Conservation (phyloP, 2,888 invertebrate species). For the Drosophila subquinaria region DNA sequence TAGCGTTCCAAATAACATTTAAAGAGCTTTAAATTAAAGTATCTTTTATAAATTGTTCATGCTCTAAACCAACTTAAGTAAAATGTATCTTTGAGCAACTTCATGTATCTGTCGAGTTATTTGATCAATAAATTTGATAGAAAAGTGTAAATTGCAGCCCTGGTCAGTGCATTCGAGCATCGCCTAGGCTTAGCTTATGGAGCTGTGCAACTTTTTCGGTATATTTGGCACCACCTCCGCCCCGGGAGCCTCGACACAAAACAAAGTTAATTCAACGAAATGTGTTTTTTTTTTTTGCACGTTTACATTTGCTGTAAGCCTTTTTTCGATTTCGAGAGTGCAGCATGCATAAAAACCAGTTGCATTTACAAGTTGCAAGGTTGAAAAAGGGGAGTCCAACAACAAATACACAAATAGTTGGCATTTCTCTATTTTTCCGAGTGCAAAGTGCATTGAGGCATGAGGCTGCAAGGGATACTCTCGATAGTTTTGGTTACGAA, state of each 20-base stretch:
- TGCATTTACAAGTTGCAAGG: conserved; percentile 55
- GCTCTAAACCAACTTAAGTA: background rate
- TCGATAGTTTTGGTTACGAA: conserved; percentile 54
- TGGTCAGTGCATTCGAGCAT: conserved; percentile 22
- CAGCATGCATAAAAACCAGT: conserved; percentile 70
- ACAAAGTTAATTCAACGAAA: conserved; percentile 68
- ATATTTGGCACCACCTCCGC: conserved; percentile 56
- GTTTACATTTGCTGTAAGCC: conserved; percentile 70
- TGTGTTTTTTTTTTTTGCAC: conserved; percentile 33
- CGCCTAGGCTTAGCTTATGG: conserved; percentile 26
- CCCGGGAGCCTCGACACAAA: conserved; percentile 24
- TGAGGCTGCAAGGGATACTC: conserved; percentile 60
- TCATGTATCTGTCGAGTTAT: background rate
- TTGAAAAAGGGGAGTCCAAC: conserved; percentile 47
- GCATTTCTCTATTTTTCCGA: conserved; percentile 53
- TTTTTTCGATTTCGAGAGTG: conserved; percentile 65
- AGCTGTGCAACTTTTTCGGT: conserved; percentile 37
- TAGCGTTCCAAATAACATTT: background rate
- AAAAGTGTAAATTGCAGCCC: conserved; percentile 16
- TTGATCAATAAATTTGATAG: conserved; percentile 1
- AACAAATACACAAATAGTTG: conserved; percentile 56
- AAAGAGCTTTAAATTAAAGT: background rate
- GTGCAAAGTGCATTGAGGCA: conserved; percentile 76
- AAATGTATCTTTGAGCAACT: background rate
- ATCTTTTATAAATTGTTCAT: no score